Evolutionary conservation across 2,797 vertebrate species (phyloP).

Genomic region (Tokudaia muenninki): DNA sequence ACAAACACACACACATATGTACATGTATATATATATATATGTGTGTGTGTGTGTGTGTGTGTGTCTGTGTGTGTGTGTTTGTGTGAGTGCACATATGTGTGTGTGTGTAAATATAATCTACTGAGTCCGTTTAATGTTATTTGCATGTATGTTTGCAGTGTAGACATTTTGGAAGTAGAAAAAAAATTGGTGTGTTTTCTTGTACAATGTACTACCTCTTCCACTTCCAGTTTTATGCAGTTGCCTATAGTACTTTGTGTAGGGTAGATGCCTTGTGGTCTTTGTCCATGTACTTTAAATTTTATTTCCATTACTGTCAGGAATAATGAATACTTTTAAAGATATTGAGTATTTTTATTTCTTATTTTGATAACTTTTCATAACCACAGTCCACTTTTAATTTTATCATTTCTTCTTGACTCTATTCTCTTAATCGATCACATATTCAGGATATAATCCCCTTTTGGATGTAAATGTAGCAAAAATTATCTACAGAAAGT

Average conservation of each 20-base stretch:
- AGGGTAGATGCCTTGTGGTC: not conserved
- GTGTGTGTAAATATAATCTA: not conserved
- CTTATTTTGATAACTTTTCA: not conserved
- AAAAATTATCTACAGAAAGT: not conserved
- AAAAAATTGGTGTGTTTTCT: not conserved
- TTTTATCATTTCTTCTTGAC: not conserved
- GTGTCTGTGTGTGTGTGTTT: too few species aligned
- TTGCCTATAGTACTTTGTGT: too few species aligned
- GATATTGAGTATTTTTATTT: not conserved
- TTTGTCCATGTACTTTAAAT: not conserved
- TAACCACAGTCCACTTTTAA: not conserved
- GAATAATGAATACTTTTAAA: not conserved
- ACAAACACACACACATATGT: too few species aligned
- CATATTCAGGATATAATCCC: not conserved
- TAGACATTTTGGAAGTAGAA: not conserved
- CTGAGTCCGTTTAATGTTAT: not conserved
- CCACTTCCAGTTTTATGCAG: not conserved
- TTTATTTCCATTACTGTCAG: not conserved
- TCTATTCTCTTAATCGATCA: not conserved
- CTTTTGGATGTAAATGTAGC: not conserved
- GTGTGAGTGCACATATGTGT: too few species aligned
- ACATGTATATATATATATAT: too few species aligned
- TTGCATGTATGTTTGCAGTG: not conserved
- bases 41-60: too few species aligned
- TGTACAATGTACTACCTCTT: not conserved